Base-by-base conservation (phyloP, 2,888 invertebrate species). In the Melanostoma scalare region DNA sequence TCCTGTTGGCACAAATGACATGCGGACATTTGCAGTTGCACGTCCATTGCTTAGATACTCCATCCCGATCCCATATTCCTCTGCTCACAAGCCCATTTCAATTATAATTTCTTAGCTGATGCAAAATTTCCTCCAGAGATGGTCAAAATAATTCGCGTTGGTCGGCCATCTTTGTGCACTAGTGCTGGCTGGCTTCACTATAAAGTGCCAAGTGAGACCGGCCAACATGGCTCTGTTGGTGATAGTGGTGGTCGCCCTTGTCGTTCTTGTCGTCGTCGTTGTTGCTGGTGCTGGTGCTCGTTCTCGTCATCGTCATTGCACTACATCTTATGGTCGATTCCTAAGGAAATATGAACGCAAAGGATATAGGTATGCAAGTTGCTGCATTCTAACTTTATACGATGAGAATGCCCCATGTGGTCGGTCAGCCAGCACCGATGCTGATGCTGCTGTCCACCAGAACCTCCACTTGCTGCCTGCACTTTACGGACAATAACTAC, bases 101-200 rank as follows among this genome's bases (percentile, higher is more conserved):
- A 85, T 85, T 85, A 80, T 85, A 85, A 85, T 85, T 85, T 85
- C 85, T 85, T 80, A 80, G 80, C 75, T 76, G 85, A 85, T 85
- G 85, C 85, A 80, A 85, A 80, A 76, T 85, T 85, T 85, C 68
- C 85, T 85, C 75, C 53, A 85, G 79, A 80, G 80, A 80, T 79
- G 75, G 80, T 76, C 80, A 80, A 85, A 85, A 80, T 85, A 80
- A 85, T 72, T 85, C 85, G 80, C 85, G 85, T 72, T 61, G 79
- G 84, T 84, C 84, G 79, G 84, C 84, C 84, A 84, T 84, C 74
- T 84, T 84, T 79, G 78, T 73, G 36, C 35, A 35, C 9, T 8
- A 61, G 9, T 58, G 63, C 58, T 55, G 46, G 52, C 68, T 53
- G 42, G 53, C 50, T 38, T 67, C 40, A 42, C 42, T 42, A 50